Base-by-base conservation (phyloP, 2,113 vertebrate species). In the Hippocampus mohnikei region DNA sequence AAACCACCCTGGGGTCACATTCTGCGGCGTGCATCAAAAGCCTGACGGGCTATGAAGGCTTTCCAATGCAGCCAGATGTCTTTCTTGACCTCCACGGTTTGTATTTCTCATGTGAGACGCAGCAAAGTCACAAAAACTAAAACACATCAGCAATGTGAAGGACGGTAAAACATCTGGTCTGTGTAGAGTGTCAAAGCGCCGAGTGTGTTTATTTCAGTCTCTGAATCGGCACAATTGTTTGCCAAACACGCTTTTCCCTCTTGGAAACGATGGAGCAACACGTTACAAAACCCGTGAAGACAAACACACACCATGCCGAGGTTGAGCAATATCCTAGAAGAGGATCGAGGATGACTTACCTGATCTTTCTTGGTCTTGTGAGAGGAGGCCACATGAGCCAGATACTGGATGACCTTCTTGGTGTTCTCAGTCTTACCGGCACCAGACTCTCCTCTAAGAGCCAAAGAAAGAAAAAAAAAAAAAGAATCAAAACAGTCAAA, bases 351-450 rank as follows among this genome's bases (percentile, higher is more conserved):
- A 46, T 37, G 56, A 89, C 93, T 91, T 81, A 99, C 97, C 94
- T 97, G 97, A 80, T 99, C 97, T 90, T 98, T 99, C 90, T 97
- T 98, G 88, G 93, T 94, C 91, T 99, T 99, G 87, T 98, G 97
- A 18, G 97, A 98, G 1, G 96, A 97, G 72, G 97, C 96, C 88
- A 99, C 96, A 0, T 98, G 93, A 77, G 97, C 97, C 86, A 99
- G 91, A 84, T 98, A 98, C 86, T 98, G 97, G 91, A 99, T 99
- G 72, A 99, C 97, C 74, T 99, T 99, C 90, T 99, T 99, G 88
- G 97, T 99, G 87, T 99, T 99, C 87, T 98, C 97, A 0, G 97
- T 98, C 90, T 99, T 99, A 68, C 97, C 97, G 74, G 97, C 97
- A 87, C 97, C 97, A 16, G 97, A 99, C 83, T 99, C 97, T 67